Percentiles rank a stretch among this genome's conserved stretches.
Conservation (phyloP, 2,113 vertebrate genomes). For the Poicephalus gulielmi region DNA sequence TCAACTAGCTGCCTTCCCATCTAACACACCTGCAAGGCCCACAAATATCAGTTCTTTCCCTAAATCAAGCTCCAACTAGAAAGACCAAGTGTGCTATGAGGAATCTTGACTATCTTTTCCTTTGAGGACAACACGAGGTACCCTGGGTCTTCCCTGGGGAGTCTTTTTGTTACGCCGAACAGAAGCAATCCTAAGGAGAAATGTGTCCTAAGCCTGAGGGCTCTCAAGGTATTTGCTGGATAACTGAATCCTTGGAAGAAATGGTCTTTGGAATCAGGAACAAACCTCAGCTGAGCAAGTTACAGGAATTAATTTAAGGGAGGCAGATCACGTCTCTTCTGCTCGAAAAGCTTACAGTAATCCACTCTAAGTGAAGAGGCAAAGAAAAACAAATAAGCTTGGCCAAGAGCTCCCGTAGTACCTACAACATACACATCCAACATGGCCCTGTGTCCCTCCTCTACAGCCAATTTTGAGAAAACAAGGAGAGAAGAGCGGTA, state of each 20-base stretch:
- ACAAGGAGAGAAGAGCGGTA: neutral
- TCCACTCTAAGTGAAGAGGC: neutral
- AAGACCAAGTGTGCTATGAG: neutral
- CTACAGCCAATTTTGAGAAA: neutral
- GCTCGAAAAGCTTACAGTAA: neutral
- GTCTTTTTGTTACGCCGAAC: neutral
- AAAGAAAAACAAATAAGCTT: neutral
- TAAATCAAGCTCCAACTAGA: neutral
- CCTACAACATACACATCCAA: neutral
- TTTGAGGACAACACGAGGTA: neutral
- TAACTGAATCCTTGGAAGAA: neutral
- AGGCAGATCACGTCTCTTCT: neutral
- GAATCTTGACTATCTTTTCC: neutral
- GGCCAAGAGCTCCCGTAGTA: neutral
- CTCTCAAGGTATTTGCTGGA: neutral
- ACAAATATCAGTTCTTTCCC: neutral
- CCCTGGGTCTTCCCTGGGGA: neutral
- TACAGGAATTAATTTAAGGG: neutral
- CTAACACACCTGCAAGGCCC: neutral
- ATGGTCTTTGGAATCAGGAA: neutral
- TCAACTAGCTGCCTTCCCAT: neutral
- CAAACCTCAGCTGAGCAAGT: neutral
- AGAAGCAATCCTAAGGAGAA: neutral
- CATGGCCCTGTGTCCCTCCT: neutral
- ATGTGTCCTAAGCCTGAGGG: neutral